Base-by-base conservation (phyloP, 2,888 invertebrate species). In the Octodonta nipae region DNA sequence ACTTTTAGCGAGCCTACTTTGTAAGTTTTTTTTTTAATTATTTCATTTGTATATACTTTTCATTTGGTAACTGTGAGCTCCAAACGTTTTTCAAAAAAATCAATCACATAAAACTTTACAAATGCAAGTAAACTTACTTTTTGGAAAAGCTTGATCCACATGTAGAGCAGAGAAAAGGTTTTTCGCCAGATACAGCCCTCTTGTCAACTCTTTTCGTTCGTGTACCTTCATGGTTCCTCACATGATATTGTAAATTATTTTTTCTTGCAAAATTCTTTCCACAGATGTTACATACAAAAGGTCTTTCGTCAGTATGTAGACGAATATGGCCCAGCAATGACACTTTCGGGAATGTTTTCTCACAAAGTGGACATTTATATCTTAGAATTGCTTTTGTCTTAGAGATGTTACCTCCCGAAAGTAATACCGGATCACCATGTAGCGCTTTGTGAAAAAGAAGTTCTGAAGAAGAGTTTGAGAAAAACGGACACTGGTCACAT, bases 251-350 rank as follows among this genome's bases (percentile, higher is more conserved):
- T 30, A 79, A 61, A 46, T 75, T 76, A 28, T 74, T 71, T 44
- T 74, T 72, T 14, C 79, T 64, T 0, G 74, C 70, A 50, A 84
- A 86, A 38, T 70, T 70, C 0, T 70, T 63, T 1, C 60, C 61
- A 50, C 85, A 86, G 3, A 63, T 52, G 0, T 64, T 56, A 46
- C 86, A 86, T 3, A 65, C 60, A 46, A 71, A 82, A 0, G 78
- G 78, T 36, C 75, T 69, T 50, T 85, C 85, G 15, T 75, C 71
- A 0, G 83, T 83, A 49, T 86, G 85, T 33, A 70, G 68, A 16
- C 78, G 67, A 26, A 85, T 58, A 55, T 85, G 84, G 35, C 71
- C 70, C 2, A 75, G 68, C 10, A 86, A 57, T 0, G 79, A 76
- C 6, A 70, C 60, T 51, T 80, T 83, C 6, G 65, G 62, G 43